phyloP scores from a whole-genome alignment of 2,797 vertebrate genomes.

The Gastrophryne carolinensis region DNA sequence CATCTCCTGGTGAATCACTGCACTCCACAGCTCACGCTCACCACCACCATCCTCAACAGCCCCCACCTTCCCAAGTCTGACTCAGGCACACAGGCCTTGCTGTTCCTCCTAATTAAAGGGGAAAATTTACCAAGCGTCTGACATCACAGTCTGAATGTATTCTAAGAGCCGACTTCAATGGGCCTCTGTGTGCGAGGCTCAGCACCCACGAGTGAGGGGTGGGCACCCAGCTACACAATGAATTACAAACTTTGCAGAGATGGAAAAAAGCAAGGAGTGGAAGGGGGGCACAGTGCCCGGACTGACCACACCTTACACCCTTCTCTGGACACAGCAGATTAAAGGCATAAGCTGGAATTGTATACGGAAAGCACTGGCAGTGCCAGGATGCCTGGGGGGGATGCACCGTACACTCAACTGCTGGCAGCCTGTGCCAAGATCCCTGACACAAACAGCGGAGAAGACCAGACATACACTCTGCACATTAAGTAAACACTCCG shows the following conservation, averaged over 20 bases:
- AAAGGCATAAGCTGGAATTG: constrained; percentile 29
- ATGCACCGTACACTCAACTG: constrained; percentile 1
- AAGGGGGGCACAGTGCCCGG: neutral
- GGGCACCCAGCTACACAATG: constrained; percentile 39
- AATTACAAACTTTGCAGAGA: constrained; percentile 41
- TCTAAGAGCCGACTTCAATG: constrained; percentile 47
- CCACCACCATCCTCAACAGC: constrained; percentile 56
- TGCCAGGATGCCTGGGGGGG: constrained; percentile 30
- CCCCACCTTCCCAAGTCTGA: constrained; percentile 54
- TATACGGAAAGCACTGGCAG: neutral
- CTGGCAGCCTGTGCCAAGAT: constrained; percentile 6
- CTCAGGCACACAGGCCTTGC: constrained; percentile 69
- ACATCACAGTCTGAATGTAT: constrained; percentile 46
- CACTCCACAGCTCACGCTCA: constrained; percentile 50
- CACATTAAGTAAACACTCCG: neutral
- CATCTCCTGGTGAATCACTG: constrained; percentile 43
- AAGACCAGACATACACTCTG: neutral
- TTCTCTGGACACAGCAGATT: constrained; percentile 15
- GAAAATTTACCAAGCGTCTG: constrained; percentile 43
- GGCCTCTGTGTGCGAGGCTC: constrained; percentile 43
- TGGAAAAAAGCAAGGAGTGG: neutral
- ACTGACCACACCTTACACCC: constrained; percentile 40
- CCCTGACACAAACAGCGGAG: neutral
- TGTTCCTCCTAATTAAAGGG: constrained; percentile 47
- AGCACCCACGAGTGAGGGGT: constrained; percentile 43